A percentile compares a stretch with the other conserved stretches of the same genome.
These are phyloP conservation scores for Drosophila anomalata DNA, from an alignment of 2,888 invertebrate genomes.

Conservation along the genomic window DNA sequence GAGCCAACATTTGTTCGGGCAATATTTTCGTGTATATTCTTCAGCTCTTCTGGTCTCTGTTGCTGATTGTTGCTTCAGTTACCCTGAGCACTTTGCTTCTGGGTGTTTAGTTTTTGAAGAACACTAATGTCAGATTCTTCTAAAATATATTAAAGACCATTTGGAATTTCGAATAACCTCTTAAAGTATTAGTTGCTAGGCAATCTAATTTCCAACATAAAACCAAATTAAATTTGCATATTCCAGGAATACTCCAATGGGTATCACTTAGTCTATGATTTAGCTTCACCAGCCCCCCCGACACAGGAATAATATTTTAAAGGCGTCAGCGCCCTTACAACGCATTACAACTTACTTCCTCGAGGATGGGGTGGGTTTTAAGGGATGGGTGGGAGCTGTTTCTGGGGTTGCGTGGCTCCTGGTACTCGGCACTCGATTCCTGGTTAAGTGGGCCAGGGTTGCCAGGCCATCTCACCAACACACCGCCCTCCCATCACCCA, in stretches of 20 bases:
- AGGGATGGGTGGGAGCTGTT: constrained; percentile 4
- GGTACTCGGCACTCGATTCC: constrained; percentile 18
- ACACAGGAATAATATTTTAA: constrained; percentile 46
- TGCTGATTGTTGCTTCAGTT: constrained; percentile 57
- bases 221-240: neutral
- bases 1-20: constrained; percentile 62
- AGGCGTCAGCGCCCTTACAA: constrained; percentile 49
- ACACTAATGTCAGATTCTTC: neutral
- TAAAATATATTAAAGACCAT: neutral
- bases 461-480: constrained; percentile 12
- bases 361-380: constrained; percentile 2
- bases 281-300: neutral
- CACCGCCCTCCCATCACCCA: neutral
- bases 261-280: constrained; percentile 23
- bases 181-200: neutral
- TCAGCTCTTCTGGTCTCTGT: constrained; percentile 64
- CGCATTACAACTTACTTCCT: constrained; percentile 63
- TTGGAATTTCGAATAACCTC: neutral
- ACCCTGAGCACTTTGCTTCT: neutral
- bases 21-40: constrained; percentile 70
- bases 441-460: constrained; percentile 19
- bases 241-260: neutral
- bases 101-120: neutral
- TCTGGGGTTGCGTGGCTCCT: constrained; percentile 18
- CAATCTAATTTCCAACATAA: neutral